These are phyloP conservation scores for Drosophila arawakana DNA, from an alignment of 1,140 invertebrate species.

Conservation along the genomic window DNA sequence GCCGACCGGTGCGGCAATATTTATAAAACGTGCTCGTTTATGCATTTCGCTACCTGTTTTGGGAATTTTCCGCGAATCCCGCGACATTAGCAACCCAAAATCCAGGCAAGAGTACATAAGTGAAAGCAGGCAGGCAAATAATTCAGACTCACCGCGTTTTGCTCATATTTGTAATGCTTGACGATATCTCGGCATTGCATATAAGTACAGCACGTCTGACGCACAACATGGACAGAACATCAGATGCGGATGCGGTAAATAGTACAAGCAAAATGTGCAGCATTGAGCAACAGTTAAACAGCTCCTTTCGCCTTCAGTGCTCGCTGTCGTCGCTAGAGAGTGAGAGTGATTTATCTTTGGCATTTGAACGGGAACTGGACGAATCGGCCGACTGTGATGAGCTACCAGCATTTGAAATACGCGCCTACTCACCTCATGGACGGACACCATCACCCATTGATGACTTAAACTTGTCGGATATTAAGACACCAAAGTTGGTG, in stretches of 20 bases:
- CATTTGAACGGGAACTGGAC: conserved; percentile 66
- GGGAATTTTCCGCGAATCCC: conserved; percentile 18
- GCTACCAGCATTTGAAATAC: conserved; percentile 76
- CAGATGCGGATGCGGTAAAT: conserved; percentile 66
- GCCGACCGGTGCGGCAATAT: conserved; percentile 50
- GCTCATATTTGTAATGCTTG: conserved; percentile 41
- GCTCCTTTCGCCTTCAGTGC: conserved; percentile 63
- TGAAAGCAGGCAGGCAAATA: not conserved
- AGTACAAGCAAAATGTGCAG: conserved; percentile 34
- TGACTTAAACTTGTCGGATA: conserved; percentile 55
- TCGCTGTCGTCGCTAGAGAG: conserved; percentile 70
- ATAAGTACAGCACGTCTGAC: conserved; percentile 32
- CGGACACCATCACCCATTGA: conserved; percentile 80
- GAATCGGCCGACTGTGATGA: conserved; percentile 62
- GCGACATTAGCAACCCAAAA: conserved; percentile 13
- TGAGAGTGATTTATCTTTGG: conserved; percentile 74
- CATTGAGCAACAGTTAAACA: conserved; percentile 57
- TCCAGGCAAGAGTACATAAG: not conserved
- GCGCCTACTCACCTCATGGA: conserved; percentile 71
- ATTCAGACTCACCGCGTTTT: conserved; percentile 18
- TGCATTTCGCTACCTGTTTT: conserved; percentile 31
- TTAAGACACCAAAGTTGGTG: conserved; percentile 58
- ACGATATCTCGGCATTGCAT: conserved; percentile 40
- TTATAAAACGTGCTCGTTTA: conserved; percentile 11
- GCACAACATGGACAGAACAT: conserved; percentile 60